phyloP scores from a whole-genome alignment of 2,797 vertebrate genomes.

The Sebastes diaconus region DNA sequence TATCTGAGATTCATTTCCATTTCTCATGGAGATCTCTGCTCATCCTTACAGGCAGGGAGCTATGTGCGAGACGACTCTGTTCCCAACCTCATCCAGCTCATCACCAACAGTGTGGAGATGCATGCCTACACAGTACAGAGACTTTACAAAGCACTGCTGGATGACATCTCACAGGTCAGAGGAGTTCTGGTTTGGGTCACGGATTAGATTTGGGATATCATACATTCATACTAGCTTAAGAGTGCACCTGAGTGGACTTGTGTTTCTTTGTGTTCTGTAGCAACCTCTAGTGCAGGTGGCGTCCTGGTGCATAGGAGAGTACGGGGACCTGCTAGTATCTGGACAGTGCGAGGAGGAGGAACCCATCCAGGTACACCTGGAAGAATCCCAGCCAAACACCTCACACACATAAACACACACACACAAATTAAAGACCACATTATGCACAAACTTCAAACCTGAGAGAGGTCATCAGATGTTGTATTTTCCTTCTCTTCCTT shows the following conservation, averaged over 20 bases:
- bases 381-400: neutral
- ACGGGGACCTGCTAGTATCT: constrained; percentile 96
- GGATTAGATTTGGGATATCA: neutral
- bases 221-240: neutral
- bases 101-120: constrained; percentile 99
- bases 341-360: constrained; percentile 99
- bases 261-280: constrained; percentile 74
- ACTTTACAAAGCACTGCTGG: constrained; percentile 97
- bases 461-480: neutral
- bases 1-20: neutral
- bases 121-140: constrained; percentile 98
- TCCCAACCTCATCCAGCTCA: constrained; percentile 98
- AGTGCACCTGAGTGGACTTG: neutral
- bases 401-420: neutral
- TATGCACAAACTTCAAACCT: neutral
- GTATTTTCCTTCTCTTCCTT: neutral
- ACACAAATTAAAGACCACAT: neutral
- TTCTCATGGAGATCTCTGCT: constrained; percentile 8
- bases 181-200: neutral
- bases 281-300: constrained; percentile 97
- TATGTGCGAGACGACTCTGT: constrained; percentile 98
- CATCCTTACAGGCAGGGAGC: constrained; percentile 91
- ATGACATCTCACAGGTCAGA: constrained; percentile 96
- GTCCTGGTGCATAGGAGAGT: constrained; percentile 99
- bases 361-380: constrained; percentile 91